Evolutionary conservation across 2,797 vertebrate species (phyloP), one percentile per base, ranked within the genome.

Genomic region (Arremon aurantiirostris): DNA sequence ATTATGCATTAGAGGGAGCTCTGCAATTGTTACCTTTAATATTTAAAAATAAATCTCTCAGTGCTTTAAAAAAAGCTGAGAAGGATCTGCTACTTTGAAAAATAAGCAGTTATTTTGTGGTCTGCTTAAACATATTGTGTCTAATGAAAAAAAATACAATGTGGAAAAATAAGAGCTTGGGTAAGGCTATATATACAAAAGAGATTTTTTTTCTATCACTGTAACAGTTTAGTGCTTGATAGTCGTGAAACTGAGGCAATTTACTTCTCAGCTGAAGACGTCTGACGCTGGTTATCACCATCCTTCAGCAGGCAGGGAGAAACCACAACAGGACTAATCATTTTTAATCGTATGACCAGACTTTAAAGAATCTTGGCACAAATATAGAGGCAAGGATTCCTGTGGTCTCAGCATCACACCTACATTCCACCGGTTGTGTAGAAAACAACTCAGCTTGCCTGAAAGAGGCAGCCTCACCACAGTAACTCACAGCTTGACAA

Each of bases 201-300:
- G 19, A 3, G 1, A 4, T 41, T 56, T 53, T 90, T 90, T 49
- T 34, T 57, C 26, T 85, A 39, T 30, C 18, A 78, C 42, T 11
- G 9, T 37, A 79, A 55, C 7, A 32, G 8, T 50, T 84, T 61
- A 65, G 41, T 83, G 30, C 49, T 71, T 59, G 22, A 75, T 65
- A 92, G 57, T 72, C 39, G 52, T 69, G 71, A 82, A 93, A 65
- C 35, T 68, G 32, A 82, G 32, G 32, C 39, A 78, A 50, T 84
- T 90, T 78, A 61, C 27, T 86, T 78, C 57, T 71, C 88, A 44
- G 20, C 2, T 76, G 57, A 35, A 84, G 61, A 52, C 1, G 3
- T 28, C 22, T 65, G 50, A 50, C 34, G 13, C 23, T 78, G 55
- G 24, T 57, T 82, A 84, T 69, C 83, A 71, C 6, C 57, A 83